A percentile compares a stretch with the other conserved stretches of the same genome.
Evolutionary conservation across 2,888 invertebrate genomes (phyloP).

Genomic region (Dysmachus trigonus): DNA sequence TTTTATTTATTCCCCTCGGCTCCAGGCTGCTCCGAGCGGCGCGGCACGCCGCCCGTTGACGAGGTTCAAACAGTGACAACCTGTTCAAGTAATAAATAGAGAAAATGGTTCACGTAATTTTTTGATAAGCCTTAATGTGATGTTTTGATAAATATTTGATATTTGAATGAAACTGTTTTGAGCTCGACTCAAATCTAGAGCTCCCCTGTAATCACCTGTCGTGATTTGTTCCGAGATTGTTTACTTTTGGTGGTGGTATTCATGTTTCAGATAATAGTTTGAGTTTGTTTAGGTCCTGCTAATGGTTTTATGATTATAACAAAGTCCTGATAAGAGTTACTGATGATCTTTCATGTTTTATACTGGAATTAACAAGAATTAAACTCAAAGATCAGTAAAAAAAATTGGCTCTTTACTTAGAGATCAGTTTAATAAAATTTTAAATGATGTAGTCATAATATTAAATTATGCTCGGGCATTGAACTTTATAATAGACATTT

Average conservation of each 20-base stretch:
- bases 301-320: slow-evolving; percentile 21
- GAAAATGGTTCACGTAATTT: neutral
- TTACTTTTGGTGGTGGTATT: neutral
- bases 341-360: neutral
- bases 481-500: neutral
- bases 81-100: slow-evolving; percentile 3
- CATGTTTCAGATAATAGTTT: neutral
- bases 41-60: neutral
- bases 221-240: neutral
- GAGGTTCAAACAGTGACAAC: slow-evolving; percentile 19
- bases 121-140: slow-evolving; percentile 2
- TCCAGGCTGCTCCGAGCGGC: neutral
- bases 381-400: neutral
- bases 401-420: neutral
- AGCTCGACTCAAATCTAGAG: neutral
- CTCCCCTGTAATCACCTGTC: slow-evolving; percentile 16
- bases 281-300: slow-evolving; percentile 13
- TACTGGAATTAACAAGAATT: neutral
- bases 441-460: neutral
- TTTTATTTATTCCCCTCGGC: slow-evolving; percentile 1
- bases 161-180: slow-evolving; percentile 9
- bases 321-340: slow-evolving; percentile 13
- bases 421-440: neutral
- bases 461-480: neutral
- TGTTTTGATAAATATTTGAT: slow-evolving; percentile 36